These are phyloP conservation scores for Arnoldichthys spilopterus DNA, from an alignment of 2,797 vertebrate genomes.

Conservation along the genomic window DNA sequence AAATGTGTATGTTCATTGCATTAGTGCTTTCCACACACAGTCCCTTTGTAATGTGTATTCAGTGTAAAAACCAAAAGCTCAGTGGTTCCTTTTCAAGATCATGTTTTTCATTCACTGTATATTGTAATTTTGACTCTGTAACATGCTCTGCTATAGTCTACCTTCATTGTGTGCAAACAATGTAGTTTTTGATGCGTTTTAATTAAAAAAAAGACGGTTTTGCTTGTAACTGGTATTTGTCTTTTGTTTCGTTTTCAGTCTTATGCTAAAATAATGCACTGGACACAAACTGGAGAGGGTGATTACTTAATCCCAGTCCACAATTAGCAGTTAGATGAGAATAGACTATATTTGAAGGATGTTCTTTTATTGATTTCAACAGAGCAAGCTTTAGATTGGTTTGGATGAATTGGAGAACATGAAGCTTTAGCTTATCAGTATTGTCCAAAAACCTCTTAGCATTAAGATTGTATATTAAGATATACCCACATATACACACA, in stretches of 20 bases:
- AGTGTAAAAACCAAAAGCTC: conserved; percentile 64
- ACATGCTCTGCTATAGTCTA: conserved; percentile 74
- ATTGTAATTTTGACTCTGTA: conserved; percentile 68
- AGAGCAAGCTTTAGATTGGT: not conserved
- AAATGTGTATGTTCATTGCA: not conserved
- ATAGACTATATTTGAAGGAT: no score
- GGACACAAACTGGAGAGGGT: not conserved
- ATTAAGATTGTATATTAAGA: no score
- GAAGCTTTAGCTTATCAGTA: not conserved
- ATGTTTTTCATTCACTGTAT: conserved; percentile 65
- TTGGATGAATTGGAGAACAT: not conserved
- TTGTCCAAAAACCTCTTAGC: no score
- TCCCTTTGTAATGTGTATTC: conserved; percentile 13
- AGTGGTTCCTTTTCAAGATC: conserved; percentile 68
- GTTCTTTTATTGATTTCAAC: not conserved
- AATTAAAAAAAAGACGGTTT: conserved; percentile 76
- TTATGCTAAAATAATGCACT: not conserved
- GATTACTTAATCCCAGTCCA: no score
- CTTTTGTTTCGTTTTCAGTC: not conserved
- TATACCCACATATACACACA: no score
- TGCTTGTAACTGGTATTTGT: conserved; percentile 42
- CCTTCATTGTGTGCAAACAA: conserved; percentile 73
- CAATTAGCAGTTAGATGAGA: no score
- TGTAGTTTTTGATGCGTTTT: conserved; percentile 84
- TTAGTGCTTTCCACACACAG: not conserved